Base-by-base conservation (phyloP, 2,888 invertebrate genomes). In the Teleiodes luculella region DNA sequence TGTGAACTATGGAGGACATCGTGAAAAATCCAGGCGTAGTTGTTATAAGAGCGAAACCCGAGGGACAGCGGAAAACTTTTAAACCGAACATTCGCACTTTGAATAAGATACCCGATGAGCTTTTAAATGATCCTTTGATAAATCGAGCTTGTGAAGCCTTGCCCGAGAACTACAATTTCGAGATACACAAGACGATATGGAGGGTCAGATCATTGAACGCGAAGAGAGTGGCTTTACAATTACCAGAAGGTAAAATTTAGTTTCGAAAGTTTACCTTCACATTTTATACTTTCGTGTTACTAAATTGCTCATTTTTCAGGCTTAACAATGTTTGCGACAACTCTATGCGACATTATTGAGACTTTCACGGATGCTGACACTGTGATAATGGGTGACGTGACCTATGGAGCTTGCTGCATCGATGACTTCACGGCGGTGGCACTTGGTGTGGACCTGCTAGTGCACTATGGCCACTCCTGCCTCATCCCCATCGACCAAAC, bases 401-500 rank as follows among this genome's bases (percentile, higher is more conserved):
- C 99, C 0, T 99, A 99, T 75, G 99, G 99, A 35, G 99, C 99
- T 0, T 99, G 99, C 78, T 99, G 99, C 80, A 94, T 99, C 10
- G 99, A 99, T 77, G 99, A 99, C 87, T 96, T 94, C 75, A 97
- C 98, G 0, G 98, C 99, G 0, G 92, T 93, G 67, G 96, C 97
- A 0, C 90, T 99, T 31, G 96, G 95, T 10, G 96, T 96, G 7
- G 97, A 98, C 68, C 87, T 99, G 18, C 86, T 98, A 61, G 94
- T 99, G 30, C 99, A 99, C 83, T 99, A 99, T 78, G 99, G 98
- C 0, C 99, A 99, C 82, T 98, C 98, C 63, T 99, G 99, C 83
- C 92, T 97, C 51, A 94, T 98, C 68, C 97, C 97, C 1, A 93
- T 97, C 41, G 95, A 97, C 78, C 94, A 94, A 78, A 96, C 95